Base-by-base conservation (phyloP, 2,888 invertebrate species). In the Tinea semifulvella region DNA sequence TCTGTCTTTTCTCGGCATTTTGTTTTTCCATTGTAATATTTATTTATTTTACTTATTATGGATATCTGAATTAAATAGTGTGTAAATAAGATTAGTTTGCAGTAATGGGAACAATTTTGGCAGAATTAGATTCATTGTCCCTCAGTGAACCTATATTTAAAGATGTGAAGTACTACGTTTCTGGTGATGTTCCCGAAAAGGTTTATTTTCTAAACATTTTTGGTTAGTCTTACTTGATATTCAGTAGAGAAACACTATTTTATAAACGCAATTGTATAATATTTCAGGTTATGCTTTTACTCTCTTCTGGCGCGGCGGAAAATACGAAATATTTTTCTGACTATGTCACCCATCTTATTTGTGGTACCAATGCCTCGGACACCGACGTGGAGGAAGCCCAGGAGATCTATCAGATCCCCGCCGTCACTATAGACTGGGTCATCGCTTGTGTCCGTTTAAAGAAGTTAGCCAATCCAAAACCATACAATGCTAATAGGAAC, bases 331-430 rank as follows among this genome's bases (percentile, higher is more conserved):
- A 94, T 77, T 88, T 95, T 56, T 91, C 93, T 49, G 94, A 96
- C 74, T 91, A 91, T 76, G 92, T 96, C 53, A 96, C 96, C 35
- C 96, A 96, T 83, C 84, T 95, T 57, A 91, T 98, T 62, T 94
- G 94, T 56, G 96, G 92, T 18, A 82, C 87, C 53, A 90, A 94
- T 75, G 90, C 90, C 47, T 87, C 90, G 57, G 94, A 94, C 66
- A 90, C 87, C 60, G 96, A 95, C 68, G 85, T 96, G 56, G 88
- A 88, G 46, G 94, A 95, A 77, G 96, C 96, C 7, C 89, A 90
- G 64, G 97, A 98, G 64, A 84, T 98, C 11, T 98, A 96, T 72
- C 95, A 94, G 73, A 89, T 95, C 46, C 95, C 96, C 49, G 93
- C 95, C 52, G 91, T 97, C 45, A 90, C 89, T 31, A 88, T 89